Base-by-base conservation (phyloP, 1,140 invertebrate species). In the Drosophila gunungcola region DNA sequence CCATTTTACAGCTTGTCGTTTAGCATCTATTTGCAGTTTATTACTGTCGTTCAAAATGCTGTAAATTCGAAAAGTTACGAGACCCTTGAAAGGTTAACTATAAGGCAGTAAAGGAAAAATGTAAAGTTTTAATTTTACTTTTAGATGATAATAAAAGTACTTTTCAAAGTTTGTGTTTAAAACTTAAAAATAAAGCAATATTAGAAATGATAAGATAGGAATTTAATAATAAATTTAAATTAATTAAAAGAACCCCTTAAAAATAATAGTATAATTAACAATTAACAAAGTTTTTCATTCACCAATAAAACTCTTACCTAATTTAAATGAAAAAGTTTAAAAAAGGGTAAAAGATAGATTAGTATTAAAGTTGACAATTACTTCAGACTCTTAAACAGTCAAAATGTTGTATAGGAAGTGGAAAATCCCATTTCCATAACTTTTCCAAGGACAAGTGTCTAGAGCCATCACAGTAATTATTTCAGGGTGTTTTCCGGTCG, bases 11-110 rank as follows among this genome's bases (percentile, higher is more conserved):
- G 36, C 27, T 25, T 11, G 21, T 38, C 16, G 11, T 10, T 42
- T n/a, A 25, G 60, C 38, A 63, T 27, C 54, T 63, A 63, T 63
- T 58, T 63, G 29, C 34, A n/a, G 39, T 62, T 63, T 63, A 63
- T 60, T 42, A 13, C 54, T 13, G 38, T 32, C 36, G 11, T 60
- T 62, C 54, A n/a, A 42, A 41, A 32, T 13, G 27, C 54, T 25
- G 57, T 62, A 60, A 62, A 11, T 29, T 55, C 16, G 38, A 11
- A 27, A 34, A 62, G 38, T 60, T 60, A 62, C 12, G 53, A 32
- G 60, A 62, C 34, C n/a, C 34, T 58, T 58, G 32, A 39, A 55
- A 38, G 34, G 48, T 16, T 55, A n/a, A 38, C 48, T 60, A 21
- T n/a, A 13, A 5, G 12, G 25, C 27, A 13, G 53, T 41, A 27